phyloP scores from a whole-genome alignment of 2,797 vertebrate genomes.

The Diglossa cyanea region DNA sequence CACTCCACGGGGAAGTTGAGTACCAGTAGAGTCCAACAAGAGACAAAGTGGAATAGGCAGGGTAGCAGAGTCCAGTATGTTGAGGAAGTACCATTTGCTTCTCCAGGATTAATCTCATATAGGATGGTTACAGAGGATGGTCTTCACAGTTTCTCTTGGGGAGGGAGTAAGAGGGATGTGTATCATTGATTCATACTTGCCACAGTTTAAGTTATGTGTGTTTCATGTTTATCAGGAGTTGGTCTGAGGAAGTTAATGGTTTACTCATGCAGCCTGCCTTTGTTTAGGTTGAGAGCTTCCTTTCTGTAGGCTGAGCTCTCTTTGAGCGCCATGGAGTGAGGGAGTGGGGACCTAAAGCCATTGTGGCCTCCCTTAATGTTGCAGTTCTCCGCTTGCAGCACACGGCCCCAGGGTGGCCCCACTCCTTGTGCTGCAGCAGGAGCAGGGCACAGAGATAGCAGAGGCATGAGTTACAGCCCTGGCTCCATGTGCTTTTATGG shows the following conservation, averaged over 20 bases:
- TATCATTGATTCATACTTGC: neutral
- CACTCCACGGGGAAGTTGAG: neutral
- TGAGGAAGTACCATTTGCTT: neutral
- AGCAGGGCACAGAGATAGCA: neutral
- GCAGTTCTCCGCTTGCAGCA: neutral
- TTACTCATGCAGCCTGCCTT: neutral
- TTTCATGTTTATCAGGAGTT: neutral
- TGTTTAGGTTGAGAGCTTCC: neutral
- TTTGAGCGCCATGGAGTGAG: neutral
- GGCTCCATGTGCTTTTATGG: neutral
- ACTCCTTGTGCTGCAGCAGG: neutral
- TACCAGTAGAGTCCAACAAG: neutral
- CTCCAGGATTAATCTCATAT: neutral
- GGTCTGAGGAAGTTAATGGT: neutral
- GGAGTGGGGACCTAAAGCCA: neutral
- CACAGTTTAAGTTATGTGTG: neutral
- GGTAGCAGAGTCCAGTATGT: neutral
- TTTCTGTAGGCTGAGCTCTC: neutral
- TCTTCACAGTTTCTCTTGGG: neutral
- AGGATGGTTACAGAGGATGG: neutral
- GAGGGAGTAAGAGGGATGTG: fast-evolving
- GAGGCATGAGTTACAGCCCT: neutral
- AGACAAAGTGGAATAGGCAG: neutral
- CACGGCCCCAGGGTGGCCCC: neutral
- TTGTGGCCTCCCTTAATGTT: neutral